These are phyloP conservation scores for Sebastes wilsoni DNA, from an alignment of 2,797 vertebrate genomes.

Conservation along the genomic window DNA sequence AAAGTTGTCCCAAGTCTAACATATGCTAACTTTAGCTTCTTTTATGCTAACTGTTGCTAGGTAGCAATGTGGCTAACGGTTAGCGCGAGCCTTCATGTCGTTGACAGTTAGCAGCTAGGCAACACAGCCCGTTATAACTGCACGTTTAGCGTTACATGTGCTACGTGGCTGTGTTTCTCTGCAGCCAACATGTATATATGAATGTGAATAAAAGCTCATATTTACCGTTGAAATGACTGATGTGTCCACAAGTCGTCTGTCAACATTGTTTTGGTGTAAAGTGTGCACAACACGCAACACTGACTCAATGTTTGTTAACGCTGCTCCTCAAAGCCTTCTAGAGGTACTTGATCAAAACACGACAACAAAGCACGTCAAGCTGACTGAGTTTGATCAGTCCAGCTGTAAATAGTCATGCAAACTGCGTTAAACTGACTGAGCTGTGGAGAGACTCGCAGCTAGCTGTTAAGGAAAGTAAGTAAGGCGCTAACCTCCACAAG, in stretches of 20 bases:
- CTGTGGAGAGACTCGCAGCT: slow-evolving; percentile 56
- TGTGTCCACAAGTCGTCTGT: slow-evolving; percentile 75
- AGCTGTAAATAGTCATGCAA: slow-evolving; percentile 8
- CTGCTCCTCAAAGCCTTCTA: not conserved
- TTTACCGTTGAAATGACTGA: slow-evolving; percentile 75
- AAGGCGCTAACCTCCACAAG: slow-evolving; percentile 78
- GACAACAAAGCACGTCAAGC: not conserved
- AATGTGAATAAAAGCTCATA: slow-evolving; percentile 19
- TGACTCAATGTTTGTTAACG: slow-evolving; percentile 47
- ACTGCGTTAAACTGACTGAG: slow-evolving; percentile 31
- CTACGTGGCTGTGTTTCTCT: accelerated
- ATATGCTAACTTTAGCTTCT: not conserved
- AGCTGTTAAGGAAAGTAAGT: slow-evolving; percentile 72
- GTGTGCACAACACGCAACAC: slow-evolving; percentile 62
- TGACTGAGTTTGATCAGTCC: not conserved
- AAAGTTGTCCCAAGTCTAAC: not conserved
- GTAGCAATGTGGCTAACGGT: too few species aligned
- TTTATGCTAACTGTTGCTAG: too few species aligned
- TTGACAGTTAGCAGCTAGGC: slow-evolving; percentile 49
- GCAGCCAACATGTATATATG: accelerated
- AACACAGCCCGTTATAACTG: not conserved
- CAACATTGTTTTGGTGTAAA: slow-evolving; percentile 84
- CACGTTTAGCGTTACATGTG: not conserved
- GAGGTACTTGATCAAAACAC: slow-evolving; percentile 15
- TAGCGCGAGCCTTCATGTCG: not conserved